Percentiles rank a stretch among this genome's conserved stretches.
Conservation (phyloP, 37 sponge, comb jelly and placozoan species). For the Diacarnus erythraeanus region DNA sequence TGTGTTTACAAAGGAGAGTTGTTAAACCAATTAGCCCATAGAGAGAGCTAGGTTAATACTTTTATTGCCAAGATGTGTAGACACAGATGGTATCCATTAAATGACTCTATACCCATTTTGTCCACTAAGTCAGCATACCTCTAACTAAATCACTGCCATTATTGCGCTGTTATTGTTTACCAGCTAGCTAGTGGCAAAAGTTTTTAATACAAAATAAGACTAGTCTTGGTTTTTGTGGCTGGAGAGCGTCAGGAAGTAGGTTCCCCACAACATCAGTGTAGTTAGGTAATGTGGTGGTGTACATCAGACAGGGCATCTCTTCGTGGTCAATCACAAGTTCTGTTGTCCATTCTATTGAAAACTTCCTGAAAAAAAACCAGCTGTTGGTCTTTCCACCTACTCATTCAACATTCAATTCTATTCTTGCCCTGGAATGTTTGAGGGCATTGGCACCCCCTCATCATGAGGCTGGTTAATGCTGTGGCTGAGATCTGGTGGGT, state of each 20-base stretch:
- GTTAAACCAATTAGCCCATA: neutral
- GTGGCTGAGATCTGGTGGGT: neutral
- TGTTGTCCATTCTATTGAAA: neutral
- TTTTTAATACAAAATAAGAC: too few relatives aligned
- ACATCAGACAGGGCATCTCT: neutral
- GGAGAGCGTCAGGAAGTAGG: neutral
- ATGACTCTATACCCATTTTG: too few relatives aligned
- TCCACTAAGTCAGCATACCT: too few relatives aligned
- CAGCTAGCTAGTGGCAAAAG: neutral
- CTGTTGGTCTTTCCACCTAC: neutral
- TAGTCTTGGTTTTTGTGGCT: neutral
- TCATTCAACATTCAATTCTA: neutral
- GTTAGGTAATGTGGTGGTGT: neutral
- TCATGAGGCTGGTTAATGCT: neutral
- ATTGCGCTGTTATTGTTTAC: neutral
- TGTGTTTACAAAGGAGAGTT: neutral
- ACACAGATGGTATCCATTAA: too few relatives aligned
- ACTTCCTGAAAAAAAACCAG: neutral
- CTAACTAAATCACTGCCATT: neutral
- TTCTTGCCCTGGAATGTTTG: neutral
- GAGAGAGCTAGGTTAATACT: neutral
- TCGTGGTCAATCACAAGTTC: neutral
- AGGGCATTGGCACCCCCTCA: neutral
- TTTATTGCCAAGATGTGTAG: neutral
- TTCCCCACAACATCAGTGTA: neutral